Conservation (phyloP, 2,888 invertebrate species). For the Strigamia maritima region DNA sequence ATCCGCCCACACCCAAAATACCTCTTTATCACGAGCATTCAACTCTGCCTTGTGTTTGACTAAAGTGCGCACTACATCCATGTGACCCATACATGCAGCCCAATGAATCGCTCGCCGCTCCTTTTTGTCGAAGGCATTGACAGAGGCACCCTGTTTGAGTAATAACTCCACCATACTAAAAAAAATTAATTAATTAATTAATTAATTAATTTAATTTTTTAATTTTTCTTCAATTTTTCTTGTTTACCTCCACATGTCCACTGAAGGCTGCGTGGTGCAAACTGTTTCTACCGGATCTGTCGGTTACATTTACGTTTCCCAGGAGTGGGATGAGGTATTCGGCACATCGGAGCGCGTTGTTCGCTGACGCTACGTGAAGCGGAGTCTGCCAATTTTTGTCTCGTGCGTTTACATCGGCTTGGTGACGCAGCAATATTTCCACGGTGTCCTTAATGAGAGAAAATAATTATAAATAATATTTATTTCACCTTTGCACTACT, state of each 20-base stretch:
- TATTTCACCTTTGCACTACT: background rate
- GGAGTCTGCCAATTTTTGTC: constrained; percentile 66
- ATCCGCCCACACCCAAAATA: too few species aligned
- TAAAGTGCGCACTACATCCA: constrained; percentile 48
- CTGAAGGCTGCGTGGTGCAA: constrained; percentile 64
- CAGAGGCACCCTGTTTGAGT: constrained; percentile 58
- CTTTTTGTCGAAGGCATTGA: constrained; percentile 64
- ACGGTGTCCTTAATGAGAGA: constrained; percentile 54
- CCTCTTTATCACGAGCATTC: constrained; percentile 54
- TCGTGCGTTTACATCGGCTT: constrained; percentile 61
- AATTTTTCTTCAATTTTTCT: background rate
- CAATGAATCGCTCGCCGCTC: constrained; percentile 63
- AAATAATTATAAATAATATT: background rate
- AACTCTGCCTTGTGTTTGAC: constrained; percentile 52
- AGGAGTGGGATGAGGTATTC: constrained; percentile 56
- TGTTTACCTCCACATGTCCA: constrained; percentile 57
- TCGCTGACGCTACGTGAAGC: constrained; percentile 61
- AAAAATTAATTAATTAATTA: constrained; percentile 37
- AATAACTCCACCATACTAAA: constrained; percentile 58
- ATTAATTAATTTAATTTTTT: background rate
- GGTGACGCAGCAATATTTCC: constrained; percentile 57
- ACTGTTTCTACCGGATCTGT: constrained; percentile 61
- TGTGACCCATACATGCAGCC: constrained; percentile 62
- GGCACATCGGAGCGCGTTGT: constrained; percentile 61
- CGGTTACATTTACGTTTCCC: constrained; percentile 57